Conservation (phyloP, 1,140 invertebrate genomes). For the Prorops nasuta region DNA sequence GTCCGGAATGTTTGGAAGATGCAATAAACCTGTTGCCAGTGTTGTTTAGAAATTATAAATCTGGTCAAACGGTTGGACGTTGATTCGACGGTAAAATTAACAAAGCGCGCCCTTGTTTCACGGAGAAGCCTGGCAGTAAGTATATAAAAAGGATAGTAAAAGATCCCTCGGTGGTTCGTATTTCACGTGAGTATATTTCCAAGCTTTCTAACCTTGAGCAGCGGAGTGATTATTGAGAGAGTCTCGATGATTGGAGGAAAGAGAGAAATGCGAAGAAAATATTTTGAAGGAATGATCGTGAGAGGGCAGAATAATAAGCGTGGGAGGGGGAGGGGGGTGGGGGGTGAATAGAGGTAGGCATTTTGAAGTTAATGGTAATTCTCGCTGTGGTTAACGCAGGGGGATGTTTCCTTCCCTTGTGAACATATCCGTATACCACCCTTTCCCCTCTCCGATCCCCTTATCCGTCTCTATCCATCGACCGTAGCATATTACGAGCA, state of each 20-base stretch:
- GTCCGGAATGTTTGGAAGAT: no score
- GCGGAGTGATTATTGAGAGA: conserved; percentile 20
- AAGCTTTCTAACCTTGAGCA: conserved; percentile 24
- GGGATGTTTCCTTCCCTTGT: conserved; percentile 49
- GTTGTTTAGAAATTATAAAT: no score
- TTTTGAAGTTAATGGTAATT: conserved; percentile 38
- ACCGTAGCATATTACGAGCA: conserved; percentile 34
- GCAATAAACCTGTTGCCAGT: no score
- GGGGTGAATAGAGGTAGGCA: no score
- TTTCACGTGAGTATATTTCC: conserved; percentile 41
- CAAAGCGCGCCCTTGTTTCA: conserved; percentile 26
- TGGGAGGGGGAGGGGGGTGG: no score
- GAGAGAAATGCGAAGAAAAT: background rate
- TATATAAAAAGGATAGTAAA: conserved; percentile 17
- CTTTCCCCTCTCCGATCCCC: conserved; percentile 8
- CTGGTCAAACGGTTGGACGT: no score
- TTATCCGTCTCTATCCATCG: conserved; percentile 25
- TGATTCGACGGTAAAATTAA: conserved; percentile 23
- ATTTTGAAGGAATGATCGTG: no score
- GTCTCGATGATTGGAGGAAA: background rate
- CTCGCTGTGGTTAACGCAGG: conserved; percentile 43
- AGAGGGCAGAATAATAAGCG: no score
- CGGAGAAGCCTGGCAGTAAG: no score
- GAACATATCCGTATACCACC: conserved; percentile 29
- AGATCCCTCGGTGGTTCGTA: conserved; percentile 26